Base-by-base conservation (phyloP, 1,140 invertebrate genomes). In the Formica selysi region DNA sequence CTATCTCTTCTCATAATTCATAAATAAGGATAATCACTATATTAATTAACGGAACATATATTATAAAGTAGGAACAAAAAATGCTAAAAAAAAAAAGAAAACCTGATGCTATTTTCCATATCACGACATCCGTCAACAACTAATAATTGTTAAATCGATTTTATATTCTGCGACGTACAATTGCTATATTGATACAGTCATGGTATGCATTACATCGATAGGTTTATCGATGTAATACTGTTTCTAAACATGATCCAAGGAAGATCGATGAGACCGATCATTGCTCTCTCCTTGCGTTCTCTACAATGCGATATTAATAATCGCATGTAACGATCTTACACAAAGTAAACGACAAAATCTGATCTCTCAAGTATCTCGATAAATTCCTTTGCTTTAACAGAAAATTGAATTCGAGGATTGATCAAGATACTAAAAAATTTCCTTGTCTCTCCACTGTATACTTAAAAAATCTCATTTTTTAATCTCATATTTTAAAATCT, bases 341-440 rank as follows among this genome's bases (percentile, higher is more conserved):
- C 61, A 78, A 78, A 78, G 36, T 65, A 44, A 26, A 78, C 13
- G 36, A 76, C 38, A 48, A n/a, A 44, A 41, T 76, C 29, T 76
- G n/a, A 41, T 64, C 11, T 76, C 41, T 29, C 22, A 62, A 26
- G 29, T 26, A 11, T 13, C 16, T 29, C 26, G 51, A 54, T 6
- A 29, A 36, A 76, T 5, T 3, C 10, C 7, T 62, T 51, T 51
- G 16, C 16, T n/a, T 76, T 19, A 4, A 32, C 36, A 5, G 38
- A 19, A 26, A 76, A 32, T 32, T 65, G 16, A 32, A 64, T 29
- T 78, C 38, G 16, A 38, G 19, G 19, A 32, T 64, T 41, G 10
- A 26, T 44, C 57, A 19, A 78, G 38, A 32, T 38, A 13, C 32
- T 8, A 22, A 44, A 44, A 38, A 32, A 48, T 32, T 48, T 48